phyloP scores from a whole-genome alignment of 2,888 invertebrate species.

The Yponomeuta evonymella region DNA sequence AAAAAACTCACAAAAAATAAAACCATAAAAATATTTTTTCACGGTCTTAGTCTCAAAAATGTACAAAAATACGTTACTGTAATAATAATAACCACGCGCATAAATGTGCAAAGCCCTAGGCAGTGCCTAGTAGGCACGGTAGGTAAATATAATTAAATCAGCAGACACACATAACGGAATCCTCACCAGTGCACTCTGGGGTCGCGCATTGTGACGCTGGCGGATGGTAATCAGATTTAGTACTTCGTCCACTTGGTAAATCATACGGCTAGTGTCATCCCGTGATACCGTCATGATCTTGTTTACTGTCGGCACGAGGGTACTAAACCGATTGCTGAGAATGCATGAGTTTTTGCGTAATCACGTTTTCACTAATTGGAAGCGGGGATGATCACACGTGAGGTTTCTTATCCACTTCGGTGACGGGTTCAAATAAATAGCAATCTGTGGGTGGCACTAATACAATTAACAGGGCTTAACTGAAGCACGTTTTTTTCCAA shows the following conservation, averaged over 20 bases:
- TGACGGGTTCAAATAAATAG: background rate
- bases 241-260: background rate
- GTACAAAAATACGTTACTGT: no score
- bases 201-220: conserved; percentile 2
- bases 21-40: no score
- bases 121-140: background rate
- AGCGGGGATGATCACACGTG: background rate
- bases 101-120: no score
- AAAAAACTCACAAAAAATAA: no score
- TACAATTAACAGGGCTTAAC: conserved; percentile 1
- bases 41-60: no score
- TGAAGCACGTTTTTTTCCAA: background rate
- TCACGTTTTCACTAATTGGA: no score
- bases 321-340: background rate
- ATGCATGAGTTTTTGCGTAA: no score
- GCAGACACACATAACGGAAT: background rate
- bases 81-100: no score
- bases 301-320: background rate
- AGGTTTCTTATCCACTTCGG: background rate
- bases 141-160: conserved; percentile 9
- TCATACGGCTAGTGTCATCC: background rate
- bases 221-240: background rate
- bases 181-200: conserved; percentile 2
- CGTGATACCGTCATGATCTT: background rate
- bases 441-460: background rate